Percentiles rank a stretch among this genome's conserved stretches.
These are phyloP conservation scores for Heliconius hermathena DNA, from an alignment of 1,140 invertebrate genomes.

Conservation along the genomic window DNA sequence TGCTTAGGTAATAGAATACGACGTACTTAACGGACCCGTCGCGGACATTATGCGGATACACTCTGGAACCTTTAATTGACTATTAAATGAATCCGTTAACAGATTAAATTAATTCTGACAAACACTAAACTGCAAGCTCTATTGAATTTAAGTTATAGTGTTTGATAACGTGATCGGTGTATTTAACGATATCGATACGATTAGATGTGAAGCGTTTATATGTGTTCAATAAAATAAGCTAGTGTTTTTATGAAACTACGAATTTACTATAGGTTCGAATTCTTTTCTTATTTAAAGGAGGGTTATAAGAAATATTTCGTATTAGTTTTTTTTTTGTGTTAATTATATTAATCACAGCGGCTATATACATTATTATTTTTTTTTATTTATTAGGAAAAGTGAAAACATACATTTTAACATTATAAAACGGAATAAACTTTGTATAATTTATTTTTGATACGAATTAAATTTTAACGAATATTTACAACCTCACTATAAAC, in stretches of 20 bases:
- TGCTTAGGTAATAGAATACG: conserved; percentile 70
- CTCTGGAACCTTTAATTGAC: conserved; percentile 64
- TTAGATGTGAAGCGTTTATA: background rate
- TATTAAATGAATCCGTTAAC: conserved; percentile 63
- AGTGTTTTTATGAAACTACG: too few relatives aligned
- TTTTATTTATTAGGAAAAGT: too few relatives aligned
- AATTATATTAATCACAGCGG: too few relatives aligned
- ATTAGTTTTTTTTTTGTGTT: too few relatives aligned
- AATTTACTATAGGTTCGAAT: too few relatives aligned
- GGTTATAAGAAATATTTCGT: too few relatives aligned
- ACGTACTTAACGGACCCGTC: conserved; percentile 45
- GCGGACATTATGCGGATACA: conserved; percentile 54
- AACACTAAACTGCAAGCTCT: conserved; percentile 33
- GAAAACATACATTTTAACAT: too few relatives aligned
- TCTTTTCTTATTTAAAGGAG: too few relatives aligned
- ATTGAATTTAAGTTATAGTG: conserved; percentile 13
- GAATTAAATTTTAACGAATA: conserved; percentile 48
- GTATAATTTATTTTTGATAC: conserved; percentile 43
- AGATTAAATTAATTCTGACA: conserved; percentile 59
- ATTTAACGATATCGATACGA: conserved; percentile 13
- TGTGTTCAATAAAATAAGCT: background rate
- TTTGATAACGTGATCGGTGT: conserved; percentile 16
- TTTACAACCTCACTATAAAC: conserved; percentile 55
- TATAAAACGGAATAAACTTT: conserved; percentile 29
- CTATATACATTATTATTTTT: too few relatives aligned